These are phyloP conservation scores for Ia io DNA, from an alignment of 2,113 vertebrate genomes.

Conservation along the genomic window DNA sequence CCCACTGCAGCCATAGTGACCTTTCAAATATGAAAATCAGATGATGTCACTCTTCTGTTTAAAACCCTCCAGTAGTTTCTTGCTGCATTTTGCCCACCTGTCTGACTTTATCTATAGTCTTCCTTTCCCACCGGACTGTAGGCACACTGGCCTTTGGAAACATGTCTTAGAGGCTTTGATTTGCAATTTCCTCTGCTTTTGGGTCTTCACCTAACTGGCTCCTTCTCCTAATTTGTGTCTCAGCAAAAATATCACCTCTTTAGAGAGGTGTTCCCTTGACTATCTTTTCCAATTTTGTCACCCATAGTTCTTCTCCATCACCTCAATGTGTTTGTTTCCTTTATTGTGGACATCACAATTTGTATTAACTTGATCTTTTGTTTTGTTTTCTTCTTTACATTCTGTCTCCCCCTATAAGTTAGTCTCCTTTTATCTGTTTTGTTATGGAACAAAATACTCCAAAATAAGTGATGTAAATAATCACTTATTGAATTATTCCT, in stretches of 20 bases:
- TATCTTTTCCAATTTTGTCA: not conserved
- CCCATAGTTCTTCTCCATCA: not conserved
- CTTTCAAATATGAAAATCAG: not conserved
- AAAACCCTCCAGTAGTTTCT: not conserved
- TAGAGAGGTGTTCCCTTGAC: not conserved
- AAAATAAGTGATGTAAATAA: not conserved
- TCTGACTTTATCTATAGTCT: not conserved
- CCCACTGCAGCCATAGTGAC: not conserved
- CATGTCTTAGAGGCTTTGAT: not conserved
- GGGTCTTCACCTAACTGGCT: not conserved
- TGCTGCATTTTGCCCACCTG: not conserved
- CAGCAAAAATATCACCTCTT: not conserved
- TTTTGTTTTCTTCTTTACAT: conserved; percentile 34
- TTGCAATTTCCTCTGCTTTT: not conserved
- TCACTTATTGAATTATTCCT: not conserved
- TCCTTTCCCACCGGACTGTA: not conserved
- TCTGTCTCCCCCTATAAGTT: not conserved
- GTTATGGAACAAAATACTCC: not conserved
- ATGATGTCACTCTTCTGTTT: not conserved
- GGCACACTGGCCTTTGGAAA: not conserved
- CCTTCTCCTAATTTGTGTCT: not conserved
- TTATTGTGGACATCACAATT: not conserved
- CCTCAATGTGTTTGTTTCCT: not conserved
- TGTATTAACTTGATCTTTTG: not conserved
- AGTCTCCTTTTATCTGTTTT: not conserved